These are phyloP conservation scores for Excalfactoria chinensis DNA, from an alignment of 2,113 vertebrate genomes.

Conservation along the genomic window DNA sequence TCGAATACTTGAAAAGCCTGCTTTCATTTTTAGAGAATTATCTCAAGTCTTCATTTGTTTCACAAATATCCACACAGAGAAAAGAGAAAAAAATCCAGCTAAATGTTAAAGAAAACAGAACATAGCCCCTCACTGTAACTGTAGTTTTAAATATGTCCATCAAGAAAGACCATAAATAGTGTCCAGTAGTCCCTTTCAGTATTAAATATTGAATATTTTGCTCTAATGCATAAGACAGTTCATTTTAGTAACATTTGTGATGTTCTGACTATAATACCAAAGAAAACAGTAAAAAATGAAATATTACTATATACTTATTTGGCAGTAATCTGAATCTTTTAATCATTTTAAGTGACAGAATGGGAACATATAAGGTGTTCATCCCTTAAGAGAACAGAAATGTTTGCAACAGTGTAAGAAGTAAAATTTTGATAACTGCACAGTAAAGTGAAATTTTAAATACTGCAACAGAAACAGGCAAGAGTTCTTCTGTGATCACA, in stretches of 20 bases:
- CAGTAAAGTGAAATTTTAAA: conserved; percentile 3
- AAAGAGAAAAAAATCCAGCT: not conserved
- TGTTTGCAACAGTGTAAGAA: not conserved
- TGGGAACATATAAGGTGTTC: not conserved
- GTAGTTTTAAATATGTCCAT: not conserved
- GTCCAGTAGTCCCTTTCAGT: not conserved
- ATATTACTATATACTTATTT: conserved; percentile 1
- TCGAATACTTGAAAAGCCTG: too few species aligned
- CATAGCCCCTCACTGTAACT: not conserved
- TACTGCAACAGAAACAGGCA: not conserved
- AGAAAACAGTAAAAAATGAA: conserved; percentile 10
- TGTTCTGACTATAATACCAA: not conserved
- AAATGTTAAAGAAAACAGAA: not conserved
- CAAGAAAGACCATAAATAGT: not conserved
- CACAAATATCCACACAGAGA: not conserved
- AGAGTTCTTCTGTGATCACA: not conserved
- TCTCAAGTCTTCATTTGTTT: not conserved
- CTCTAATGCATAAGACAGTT: not conserved
- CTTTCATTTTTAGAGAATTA: too few species aligned
- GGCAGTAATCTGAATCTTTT: not conserved
- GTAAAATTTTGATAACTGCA: not conserved
- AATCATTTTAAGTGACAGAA: conserved; percentile 51
- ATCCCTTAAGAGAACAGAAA: not conserved
- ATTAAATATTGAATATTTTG: not conserved
- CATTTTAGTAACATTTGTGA: not conserved